Conservation (phyloP, 2,113 vertebrate genomes). For the Erythrocercus mccallii region DNA sequence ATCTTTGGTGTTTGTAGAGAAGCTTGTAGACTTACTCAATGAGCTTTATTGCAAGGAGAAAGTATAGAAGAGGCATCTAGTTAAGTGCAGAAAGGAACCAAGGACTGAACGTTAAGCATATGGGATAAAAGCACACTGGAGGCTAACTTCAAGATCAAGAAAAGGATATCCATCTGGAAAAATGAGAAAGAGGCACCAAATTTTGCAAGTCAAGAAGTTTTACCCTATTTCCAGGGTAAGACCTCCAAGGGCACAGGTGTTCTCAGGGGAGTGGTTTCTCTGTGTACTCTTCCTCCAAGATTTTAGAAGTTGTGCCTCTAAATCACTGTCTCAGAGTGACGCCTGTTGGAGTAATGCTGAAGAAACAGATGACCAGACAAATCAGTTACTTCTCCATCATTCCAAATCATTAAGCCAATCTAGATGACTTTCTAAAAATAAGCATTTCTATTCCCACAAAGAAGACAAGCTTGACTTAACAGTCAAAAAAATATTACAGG, state of each 20-base stretch:
- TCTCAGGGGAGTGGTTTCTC: not conserved
- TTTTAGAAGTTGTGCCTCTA: not conserved
- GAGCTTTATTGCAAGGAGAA: not conserved
- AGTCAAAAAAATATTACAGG: not conserved
- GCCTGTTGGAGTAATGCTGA: not conserved
- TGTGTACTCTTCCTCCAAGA: not conserved
- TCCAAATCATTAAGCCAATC: not conserved
- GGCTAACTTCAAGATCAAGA: not conserved
- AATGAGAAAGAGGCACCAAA: not conserved
- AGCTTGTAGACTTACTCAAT: not conserved
- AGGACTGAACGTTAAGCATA: not conserved
- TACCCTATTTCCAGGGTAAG: not conserved
- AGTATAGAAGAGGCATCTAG: not conserved
- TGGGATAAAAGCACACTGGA: not conserved
- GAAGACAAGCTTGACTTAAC: not conserved
- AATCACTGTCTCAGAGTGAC: not conserved
- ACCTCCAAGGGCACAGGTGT: not conserved
- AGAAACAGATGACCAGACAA: not conserved
- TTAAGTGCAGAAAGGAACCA: not conserved
- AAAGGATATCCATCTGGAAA: not conserved
- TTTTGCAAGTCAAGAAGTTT: not conserved
- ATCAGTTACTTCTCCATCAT: not conserved
- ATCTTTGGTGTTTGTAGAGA: not conserved
- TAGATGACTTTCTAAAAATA: not conserved
- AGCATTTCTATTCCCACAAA: not conserved